phyloP scores from a whole-genome alignment of 2,113 vertebrate genomes.

The Bambusicola thoracicus region DNA sequence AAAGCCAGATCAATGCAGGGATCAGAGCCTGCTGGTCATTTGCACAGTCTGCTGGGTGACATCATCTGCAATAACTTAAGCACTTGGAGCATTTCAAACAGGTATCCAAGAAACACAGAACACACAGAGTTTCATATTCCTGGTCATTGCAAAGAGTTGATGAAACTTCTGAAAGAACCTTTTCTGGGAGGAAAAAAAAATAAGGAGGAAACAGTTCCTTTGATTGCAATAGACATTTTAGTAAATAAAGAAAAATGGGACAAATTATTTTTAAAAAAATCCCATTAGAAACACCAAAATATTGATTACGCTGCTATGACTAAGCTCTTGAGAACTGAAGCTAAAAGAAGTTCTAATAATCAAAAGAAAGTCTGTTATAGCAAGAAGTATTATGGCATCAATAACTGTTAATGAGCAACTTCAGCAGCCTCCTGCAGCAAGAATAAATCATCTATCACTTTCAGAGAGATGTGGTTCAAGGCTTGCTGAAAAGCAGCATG shows the following conservation, averaged over 20 bases:
- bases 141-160: background rate
- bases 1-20: background rate
- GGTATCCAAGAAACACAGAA: background rate
- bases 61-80: background rate
- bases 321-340: background rate
- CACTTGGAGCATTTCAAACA: background rate
- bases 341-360: slow-evolving; percentile 7
- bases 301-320: background rate
- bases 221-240: background rate
- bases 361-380: background rate
- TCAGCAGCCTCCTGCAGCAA: background rate
- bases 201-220: background rate
- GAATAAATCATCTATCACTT: slow-evolving; percentile 19
- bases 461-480: background rate
- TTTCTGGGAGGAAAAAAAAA: background rate
- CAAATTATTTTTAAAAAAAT: background rate
- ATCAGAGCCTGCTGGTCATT: background rate
- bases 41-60: background rate
- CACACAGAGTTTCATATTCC: background rate
- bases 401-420: slow-evolving; percentile 36
- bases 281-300: background rate
- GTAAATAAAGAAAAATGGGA: slow-evolving; percentile 54
- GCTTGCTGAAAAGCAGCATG: background rate
- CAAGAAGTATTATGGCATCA: background rate
- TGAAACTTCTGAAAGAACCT: background rate